phyloP scores from a whole-genome alignment of 2,888 invertebrate species.

The Tortricodes alternella region DNA sequence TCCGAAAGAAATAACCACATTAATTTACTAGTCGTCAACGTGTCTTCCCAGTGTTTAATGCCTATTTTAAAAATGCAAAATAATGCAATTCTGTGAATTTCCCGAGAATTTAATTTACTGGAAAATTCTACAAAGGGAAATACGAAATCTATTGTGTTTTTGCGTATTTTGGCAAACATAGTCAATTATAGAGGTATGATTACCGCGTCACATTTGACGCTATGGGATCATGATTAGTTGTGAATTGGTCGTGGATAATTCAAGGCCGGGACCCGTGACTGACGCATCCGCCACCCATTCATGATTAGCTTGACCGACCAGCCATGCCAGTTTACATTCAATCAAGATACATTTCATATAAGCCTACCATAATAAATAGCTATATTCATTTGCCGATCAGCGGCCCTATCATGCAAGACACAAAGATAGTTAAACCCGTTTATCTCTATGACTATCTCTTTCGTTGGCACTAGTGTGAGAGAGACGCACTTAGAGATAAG shows the following conservation, averaged over 20 bases:
- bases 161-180: background rate
- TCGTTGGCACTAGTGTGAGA: too few species aligned
- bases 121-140: constrained; percentile 10
- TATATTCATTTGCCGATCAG: too few species aligned
- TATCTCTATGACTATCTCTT: too few species aligned
- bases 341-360: background rate
- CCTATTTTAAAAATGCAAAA: too few species aligned
- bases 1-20: too few species aligned
- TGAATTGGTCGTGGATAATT: constrained; percentile 68
- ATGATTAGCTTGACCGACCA: constrained; percentile 4
- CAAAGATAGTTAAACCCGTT: too few species aligned
- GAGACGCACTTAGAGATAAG: too few species aligned
- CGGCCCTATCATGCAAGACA: too few species aligned
- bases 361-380: too few species aligned
- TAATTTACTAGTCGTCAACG: too few species aligned
- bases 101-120: too few species aligned
- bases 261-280: constrained; percentile 69
- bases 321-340: constrained; percentile 1
- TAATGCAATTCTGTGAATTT: background rate
- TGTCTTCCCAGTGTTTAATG: too few species aligned
- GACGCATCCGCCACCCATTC: constrained; percentile 55
- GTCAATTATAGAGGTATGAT: constrained; percentile 27
- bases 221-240: constrained; percentile 49
- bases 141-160: background rate
- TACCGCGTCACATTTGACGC: constrained; percentile 46